These are phyloP conservation scores for Patiria pectinifera DNA, from an alignment of 53 echinoderm and acorn worm genomes.

Conservation along the genomic window DNA sequence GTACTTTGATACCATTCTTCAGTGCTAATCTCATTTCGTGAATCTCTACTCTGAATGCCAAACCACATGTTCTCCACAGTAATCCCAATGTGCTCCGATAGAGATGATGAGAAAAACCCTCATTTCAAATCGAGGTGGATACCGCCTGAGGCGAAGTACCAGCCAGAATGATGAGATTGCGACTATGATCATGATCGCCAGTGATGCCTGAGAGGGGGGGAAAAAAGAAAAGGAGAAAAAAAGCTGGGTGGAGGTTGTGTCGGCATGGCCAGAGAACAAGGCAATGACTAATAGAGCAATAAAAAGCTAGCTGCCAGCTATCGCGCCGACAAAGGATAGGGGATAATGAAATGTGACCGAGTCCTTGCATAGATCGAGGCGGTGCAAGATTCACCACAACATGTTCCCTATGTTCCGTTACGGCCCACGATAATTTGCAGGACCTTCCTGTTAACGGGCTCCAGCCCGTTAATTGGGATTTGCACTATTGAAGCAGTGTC, in stretches of 20 bases:
- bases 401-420: conserved; percentile 35
- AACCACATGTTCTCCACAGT: neutral
- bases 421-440: conserved; percentile 3
- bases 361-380: conserved; percentile 18
- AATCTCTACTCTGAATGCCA: neutral
- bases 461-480: conserved; percentile 36
- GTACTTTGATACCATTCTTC: neutral
- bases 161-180: neutral
- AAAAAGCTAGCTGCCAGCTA: conserved; percentile 4
- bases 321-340: conserved; percentile 37
- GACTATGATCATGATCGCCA: conserved; percentile 12
- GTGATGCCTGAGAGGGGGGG: neutral
- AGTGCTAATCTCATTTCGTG: neutral
- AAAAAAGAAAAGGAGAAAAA: neutral
- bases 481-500: neutral
- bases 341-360: conserved; percentile 59
- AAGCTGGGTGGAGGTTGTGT: neutral
- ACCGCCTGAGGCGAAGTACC: conserved; percentile 15
- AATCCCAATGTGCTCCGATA: conserved; percentile 33
- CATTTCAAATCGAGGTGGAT: conserved; percentile 23
- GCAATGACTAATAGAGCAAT: conserved; percentile 61
- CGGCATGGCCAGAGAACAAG: conserved; percentile 5
- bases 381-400: conserved; percentile 20
- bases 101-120: conserved; percentile 21
- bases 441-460: neutral